Evolutionary conservation across 2,113 vertebrate genomes (phyloP).

Genomic region (Microcebus murinus): DNA sequence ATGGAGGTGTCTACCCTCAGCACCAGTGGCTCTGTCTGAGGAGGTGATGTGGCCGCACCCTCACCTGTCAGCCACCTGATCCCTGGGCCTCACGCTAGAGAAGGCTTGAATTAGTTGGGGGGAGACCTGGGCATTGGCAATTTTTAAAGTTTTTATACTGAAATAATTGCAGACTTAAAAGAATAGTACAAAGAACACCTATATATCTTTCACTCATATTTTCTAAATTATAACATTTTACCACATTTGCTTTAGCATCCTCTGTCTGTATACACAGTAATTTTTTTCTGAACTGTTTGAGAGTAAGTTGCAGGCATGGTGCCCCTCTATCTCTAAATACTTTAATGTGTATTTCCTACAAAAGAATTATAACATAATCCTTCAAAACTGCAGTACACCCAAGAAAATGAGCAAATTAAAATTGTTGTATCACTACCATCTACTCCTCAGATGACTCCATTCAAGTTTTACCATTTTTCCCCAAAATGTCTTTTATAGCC

Average conservation of each 20-base stretch:
- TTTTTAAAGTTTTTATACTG: neutral
- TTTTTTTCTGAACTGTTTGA: neutral
- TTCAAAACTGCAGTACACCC: neutral
- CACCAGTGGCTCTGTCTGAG: neutral
- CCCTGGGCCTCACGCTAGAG: neutral
- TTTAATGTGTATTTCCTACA: neutral
- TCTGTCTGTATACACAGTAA: neutral
- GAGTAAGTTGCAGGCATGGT: neutral
- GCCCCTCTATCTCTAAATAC: neutral
- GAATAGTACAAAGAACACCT: neutral
- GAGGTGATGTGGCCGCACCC: neutral
- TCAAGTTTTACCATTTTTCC: neutral
- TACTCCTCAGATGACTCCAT: neutral
- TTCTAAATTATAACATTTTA: neutral
- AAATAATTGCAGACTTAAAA: neutral
- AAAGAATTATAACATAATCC: neutral
- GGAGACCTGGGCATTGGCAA: neutral
- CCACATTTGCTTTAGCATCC: neutral
- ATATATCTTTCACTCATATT: neutral
- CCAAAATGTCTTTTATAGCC: neutral
- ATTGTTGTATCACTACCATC: neutral
- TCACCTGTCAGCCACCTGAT: neutral
- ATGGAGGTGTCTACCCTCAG: neutral
- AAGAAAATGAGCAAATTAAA: neutral
- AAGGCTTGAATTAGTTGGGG: neutral